Percentiles rank a stretch among this genome's conserved stretches.
These are phyloP conservation scores for Allolobophora icterica DNA, from an alignment of 2,888 invertebrate species.

Conservation along the genomic window DNA sequence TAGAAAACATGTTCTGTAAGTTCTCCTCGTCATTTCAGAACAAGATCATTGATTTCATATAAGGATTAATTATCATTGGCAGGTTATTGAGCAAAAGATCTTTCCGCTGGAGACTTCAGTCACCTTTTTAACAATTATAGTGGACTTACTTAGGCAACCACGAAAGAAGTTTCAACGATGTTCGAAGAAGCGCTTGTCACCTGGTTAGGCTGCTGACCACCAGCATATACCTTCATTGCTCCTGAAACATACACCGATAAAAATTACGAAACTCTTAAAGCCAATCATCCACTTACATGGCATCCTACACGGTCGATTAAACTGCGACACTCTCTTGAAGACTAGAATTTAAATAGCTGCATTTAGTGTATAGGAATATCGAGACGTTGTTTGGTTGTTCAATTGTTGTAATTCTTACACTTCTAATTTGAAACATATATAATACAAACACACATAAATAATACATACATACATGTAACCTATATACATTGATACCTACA, in stretches of 20 bases:
- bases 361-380: not conserved
- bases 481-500: too few relatives aligned
- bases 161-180: constrained; percentile 19
- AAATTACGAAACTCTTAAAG: not conserved
- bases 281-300: not conserved
- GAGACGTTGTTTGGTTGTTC: not conserved
- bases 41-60: not conserved
- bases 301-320: not conserved
- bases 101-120: not conserved
- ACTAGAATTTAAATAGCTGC: not conserved
- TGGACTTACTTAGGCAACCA: not conserved
- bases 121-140: not conserved
- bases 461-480: too few relatives aligned
- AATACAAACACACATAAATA: too few relatives aligned
- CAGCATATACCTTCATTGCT: constrained; percentile 50
- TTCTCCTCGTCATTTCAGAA: not conserved
- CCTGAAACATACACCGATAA: not conserved
- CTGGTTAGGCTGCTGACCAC: constrained; percentile 54
- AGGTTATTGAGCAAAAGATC: not conserved
- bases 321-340: not conserved
- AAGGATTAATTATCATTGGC: too few relatives aligned
- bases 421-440: not conserved
- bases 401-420: not conserved
- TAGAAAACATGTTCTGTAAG: not conserved
- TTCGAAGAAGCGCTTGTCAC: constrained; percentile 45